Conservation (phyloP, 2,113 vertebrate species). For the Lasiurus cinereus region DNA sequence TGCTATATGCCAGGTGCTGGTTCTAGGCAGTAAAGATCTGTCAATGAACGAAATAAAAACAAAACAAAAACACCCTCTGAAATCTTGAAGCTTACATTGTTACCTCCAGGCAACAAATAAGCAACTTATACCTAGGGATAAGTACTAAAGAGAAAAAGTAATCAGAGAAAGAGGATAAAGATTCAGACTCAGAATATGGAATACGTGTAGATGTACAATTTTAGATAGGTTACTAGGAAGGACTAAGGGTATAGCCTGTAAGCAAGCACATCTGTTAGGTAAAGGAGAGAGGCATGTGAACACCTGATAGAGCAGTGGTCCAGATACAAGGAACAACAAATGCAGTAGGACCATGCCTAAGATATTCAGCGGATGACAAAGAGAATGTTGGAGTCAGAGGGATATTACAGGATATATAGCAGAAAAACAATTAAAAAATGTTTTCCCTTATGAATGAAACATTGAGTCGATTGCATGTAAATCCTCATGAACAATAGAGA, state of each 20-base stretch:
- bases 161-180: neutral
- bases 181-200: neutral
- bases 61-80: neutral
- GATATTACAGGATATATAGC: neutral
- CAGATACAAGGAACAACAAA: neutral
- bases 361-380: neutral
- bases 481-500: neutral
- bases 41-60: neutral
- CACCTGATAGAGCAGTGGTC: accelerated
- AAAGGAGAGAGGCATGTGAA: neutral
- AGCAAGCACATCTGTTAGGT: neutral
- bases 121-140: neutral
- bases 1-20: neutral
- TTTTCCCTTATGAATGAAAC: neutral
- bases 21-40: neutral
- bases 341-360: neutral
- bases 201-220: neutral
- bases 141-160: neutral
- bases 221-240: neutral
- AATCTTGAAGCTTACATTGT: neutral
- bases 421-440: neutral
- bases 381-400: neutral
- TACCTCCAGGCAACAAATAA: neutral
- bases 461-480: neutral
- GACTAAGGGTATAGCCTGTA: neutral